These are phyloP conservation scores for Anolis apletophallus DNA, from an alignment of 2,797 vertebrate genomes.

Conservation along the genomic window DNA sequence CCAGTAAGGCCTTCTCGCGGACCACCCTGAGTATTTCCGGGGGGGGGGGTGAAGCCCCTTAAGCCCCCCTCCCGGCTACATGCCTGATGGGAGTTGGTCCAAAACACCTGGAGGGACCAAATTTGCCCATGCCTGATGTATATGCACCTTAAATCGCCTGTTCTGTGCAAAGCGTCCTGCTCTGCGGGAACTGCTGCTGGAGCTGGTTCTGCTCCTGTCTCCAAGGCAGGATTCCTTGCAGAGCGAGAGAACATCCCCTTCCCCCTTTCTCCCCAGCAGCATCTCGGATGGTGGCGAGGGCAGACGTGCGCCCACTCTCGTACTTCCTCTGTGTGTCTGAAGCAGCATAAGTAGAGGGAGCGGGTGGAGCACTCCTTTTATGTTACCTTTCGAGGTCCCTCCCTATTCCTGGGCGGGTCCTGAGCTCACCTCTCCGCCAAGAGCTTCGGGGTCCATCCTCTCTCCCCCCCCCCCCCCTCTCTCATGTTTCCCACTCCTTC, in stretches of 20 bases:
- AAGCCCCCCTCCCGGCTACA: too few relatives aligned
- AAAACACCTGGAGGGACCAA: too few relatives aligned
- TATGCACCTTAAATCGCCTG: too few relatives aligned
- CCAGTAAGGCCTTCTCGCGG: too few relatives aligned
- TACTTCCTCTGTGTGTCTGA: background rate
- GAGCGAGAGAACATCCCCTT: conserved; percentile 5
- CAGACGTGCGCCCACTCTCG: background rate
- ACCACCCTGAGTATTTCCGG: too few relatives aligned
- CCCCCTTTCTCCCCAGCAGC: background rate
- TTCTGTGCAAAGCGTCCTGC: background rate
- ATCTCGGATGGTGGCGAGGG: background rate
- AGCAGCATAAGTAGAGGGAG: too few relatives aligned
- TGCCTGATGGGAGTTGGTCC: too few relatives aligned
- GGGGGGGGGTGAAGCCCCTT: too few relatives aligned
- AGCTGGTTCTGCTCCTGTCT: background rate
- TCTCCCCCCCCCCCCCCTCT: too few relatives aligned
- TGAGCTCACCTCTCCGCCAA: background rate
- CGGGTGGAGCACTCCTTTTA: too few relatives aligned
- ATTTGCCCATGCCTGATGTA: too few relatives aligned
- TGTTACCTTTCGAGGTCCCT: too few relatives aligned
- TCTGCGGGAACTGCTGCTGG: background rate
- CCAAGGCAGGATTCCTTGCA: background rate
- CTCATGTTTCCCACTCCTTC: background rate
- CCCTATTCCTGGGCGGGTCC: background rate
- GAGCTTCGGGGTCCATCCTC: background rate